Conservation (phyloP, 2,888 invertebrate genomes). For the Campoplex nolae region DNA sequence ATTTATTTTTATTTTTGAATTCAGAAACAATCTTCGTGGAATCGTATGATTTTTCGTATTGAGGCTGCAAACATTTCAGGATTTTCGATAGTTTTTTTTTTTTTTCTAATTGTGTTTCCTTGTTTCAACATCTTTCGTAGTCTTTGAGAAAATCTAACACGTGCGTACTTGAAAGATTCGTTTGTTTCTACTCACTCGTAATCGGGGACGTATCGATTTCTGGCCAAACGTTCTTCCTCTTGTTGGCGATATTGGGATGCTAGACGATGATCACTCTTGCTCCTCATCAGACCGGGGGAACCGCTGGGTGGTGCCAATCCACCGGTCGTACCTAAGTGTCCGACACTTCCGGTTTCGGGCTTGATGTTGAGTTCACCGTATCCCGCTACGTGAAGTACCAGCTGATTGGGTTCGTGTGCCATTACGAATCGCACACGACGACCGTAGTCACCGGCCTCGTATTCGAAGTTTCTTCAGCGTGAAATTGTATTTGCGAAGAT, state of each 20-base stretch:
- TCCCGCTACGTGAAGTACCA: conserved; percentile 94
- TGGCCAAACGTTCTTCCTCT: conserved; percentile 87
- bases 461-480: conserved; percentile 92
- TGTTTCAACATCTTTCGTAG: not conserved
- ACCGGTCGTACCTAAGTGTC: conserved; percentile 84
- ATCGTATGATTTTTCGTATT: not conserved
- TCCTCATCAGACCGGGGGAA: conserved; percentile 93
- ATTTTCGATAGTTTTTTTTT: not conserved
- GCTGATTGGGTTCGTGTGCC: conserved; percentile 96
- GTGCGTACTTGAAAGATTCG: not conserved
- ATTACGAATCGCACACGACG: conserved; percentile 94
- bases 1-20: too few relatives aligned
- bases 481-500: conserved; percentile 5
- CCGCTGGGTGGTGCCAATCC: conserved; percentile 87
- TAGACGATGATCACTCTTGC: conserved; percentile 96
- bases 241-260: conserved; percentile 95
- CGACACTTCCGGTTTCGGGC: conserved; percentile 85
- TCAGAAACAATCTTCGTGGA: not conserved
- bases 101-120: not conserved
- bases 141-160: not conserved
- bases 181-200: conserved; percentile 80
- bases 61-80: not conserved
- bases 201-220: conserved; percentile 83
- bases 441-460: conserved; percentile 95
- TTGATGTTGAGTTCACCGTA: conserved; percentile 96